Percentiles rank a stretch among this genome's conserved stretches.
These are phyloP conservation scores for Cololabis saira DNA, from an alignment of 2,113 vertebrate genomes.

Conservation along the genomic window DNA sequence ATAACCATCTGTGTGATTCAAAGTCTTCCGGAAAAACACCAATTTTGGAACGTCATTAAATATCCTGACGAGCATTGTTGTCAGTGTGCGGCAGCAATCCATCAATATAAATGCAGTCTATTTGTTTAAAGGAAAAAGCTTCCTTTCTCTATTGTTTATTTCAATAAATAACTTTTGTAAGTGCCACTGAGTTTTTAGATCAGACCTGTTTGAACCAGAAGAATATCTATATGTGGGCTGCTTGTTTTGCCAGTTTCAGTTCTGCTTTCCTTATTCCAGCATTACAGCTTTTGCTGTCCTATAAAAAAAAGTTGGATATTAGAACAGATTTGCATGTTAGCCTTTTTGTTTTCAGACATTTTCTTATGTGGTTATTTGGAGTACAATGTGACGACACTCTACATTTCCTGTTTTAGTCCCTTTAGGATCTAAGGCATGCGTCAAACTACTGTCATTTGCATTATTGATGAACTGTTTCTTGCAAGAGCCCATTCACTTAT, in stretches of 20 bases:
- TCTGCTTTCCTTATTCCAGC: neutral
- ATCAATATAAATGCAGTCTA: slow-evolving; percentile 51
- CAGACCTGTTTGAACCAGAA: slow-evolving; percentile 31
- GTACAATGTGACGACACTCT: slow-evolving; percentile 11
- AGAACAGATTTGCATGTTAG: neutral
- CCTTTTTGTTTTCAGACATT: neutral
- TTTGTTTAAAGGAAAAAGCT: slow-evolving; percentile 30
- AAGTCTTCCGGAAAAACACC: slow-evolving; percentile 11
- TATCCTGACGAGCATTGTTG: slow-evolving; percentile 57
- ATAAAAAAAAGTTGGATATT: neutral
- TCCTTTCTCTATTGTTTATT: slow-evolving; percentile 38
- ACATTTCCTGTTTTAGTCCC: slow-evolving; percentile 14
- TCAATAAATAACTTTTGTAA: slow-evolving; percentile 49
- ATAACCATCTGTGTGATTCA: slow-evolving; percentile 15
- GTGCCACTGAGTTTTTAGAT: slow-evolving; percentile 25
- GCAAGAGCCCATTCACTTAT: slow-evolving; percentile 22
- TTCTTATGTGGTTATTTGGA: neutral
- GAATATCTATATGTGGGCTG: slow-evolving; percentile 11
- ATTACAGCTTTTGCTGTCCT: neutral
- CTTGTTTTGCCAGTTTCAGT: neutral
- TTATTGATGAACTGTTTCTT: slow-evolving; percentile 22
- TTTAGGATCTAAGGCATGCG: slow-evolving; percentile 16
- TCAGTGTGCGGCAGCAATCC: slow-evolving; percentile 55
- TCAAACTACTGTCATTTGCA: slow-evolving; percentile 10
- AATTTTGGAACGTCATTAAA: slow-evolving; percentile 49